Base-by-base conservation (phyloP, 2,888 invertebrate genomes). In the Bruchidius siliquastri region DNA sequence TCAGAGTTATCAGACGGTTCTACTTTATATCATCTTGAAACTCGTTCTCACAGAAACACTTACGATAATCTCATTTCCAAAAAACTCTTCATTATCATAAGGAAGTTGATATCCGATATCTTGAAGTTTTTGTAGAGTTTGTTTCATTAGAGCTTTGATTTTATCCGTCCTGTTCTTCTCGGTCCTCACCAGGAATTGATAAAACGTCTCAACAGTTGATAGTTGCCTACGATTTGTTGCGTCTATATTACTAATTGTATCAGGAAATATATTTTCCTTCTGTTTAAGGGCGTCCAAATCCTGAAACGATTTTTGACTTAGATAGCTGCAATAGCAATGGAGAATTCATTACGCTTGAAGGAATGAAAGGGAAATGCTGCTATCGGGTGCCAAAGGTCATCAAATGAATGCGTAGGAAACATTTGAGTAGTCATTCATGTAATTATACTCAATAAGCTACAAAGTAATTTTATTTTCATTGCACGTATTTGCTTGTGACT, bases 31-130 rank as follows among this genome's bases (percentile, higher is more conserved):
- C n/a, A n/a, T n/a, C n/a, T n/a, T n/a, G n/a, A n/a, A n/a, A n/a
- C 49, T 49, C 18, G 6, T 49, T 49, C 13, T 13, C 1, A 13
- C 18, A 69, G 10, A n/a, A 3, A n/a, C n/a, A 72, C 72, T 77
- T 80, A 84, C 84, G 77, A 82, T 70, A 30, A 85, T 80, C 79
- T 85, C 82, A 1, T 81, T 72, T 77, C 84, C 83, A 72, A 85
- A 84, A 74, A 79, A 81, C 74, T 81, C 78, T 72, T 85, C 83
- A 30, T 83, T 72, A 76, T 83, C 81, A 69, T 79, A 80, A 0
- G 85, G 84, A n/a, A 82, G 74, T 66, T 79, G 74, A 72, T 81
- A 80, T 4, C 81, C 79, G 71, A 83, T 82, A 21, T 80, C 76
- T 22, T 79, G 76, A n/a, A 84, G 73, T 72, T 81, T 79, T 22